These are phyloP conservation scores for Lamproptera curius DNA, from an alignment of 2,888 invertebrate species.

Conservation along the genomic window DNA sequence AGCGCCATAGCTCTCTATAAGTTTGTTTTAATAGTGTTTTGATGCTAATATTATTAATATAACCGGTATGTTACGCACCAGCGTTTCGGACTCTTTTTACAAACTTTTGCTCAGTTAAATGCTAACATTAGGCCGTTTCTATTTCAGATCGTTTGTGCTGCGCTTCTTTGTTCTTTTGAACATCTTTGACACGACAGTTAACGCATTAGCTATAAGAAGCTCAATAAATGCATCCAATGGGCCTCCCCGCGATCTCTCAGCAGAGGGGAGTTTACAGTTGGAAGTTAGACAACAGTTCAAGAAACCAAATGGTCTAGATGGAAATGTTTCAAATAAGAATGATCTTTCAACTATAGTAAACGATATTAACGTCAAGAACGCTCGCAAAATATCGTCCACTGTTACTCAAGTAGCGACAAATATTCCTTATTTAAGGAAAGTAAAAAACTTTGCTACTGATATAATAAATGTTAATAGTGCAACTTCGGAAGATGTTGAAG, in stretches of 20 bases:
- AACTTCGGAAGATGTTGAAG: not conserved
- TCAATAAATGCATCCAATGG: conserved; percentile 24
- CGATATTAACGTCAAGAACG: not conserved
- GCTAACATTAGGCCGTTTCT: conserved; percentile 12
- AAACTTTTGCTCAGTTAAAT: not conserved
- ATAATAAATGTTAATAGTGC: too few species aligned
- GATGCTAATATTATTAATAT: conserved; percentile 10
- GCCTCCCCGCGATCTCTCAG: conserved; percentile 33
- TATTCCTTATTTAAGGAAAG: too few species aligned
- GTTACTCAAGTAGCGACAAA: not conserved
- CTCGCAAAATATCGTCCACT: not conserved
- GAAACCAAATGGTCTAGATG: conserved; percentile 29
- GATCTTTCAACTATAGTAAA: not conserved
- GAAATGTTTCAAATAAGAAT: conserved; percentile 12
- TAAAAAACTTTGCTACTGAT: too few species aligned
- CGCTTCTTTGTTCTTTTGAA: conserved; percentile 43
- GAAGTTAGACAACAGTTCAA: conserved; percentile 39
- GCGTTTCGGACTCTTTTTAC: not conserved
- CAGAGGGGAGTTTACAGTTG: conserved; percentile 38
- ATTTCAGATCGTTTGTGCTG: conserved; percentile 58
- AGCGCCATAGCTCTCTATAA: too few species aligned
- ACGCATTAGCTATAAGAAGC: conserved; percentile 43
- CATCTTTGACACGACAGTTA: conserved; percentile 39
- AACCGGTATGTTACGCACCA: not conserved
- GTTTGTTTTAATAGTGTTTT: conserved; percentile 13